These are phyloP conservation scores for Erethizon dorsatum DNA, from an alignment of 2,797 vertebrate genomes.

Conservation along the genomic window DNA sequence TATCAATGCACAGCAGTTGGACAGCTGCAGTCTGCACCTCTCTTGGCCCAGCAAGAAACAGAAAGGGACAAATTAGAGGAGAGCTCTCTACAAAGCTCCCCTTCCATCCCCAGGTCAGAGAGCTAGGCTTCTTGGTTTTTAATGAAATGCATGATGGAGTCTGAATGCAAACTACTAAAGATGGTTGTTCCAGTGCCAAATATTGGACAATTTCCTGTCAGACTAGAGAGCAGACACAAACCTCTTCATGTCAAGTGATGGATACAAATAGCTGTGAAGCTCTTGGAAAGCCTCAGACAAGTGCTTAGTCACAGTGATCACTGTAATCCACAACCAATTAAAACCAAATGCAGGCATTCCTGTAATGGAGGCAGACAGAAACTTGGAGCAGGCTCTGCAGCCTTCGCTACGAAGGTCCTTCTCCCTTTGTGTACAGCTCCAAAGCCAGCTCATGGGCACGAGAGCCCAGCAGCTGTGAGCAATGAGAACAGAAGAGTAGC, in stretches of 20 bases:
- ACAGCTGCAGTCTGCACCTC: not conserved
- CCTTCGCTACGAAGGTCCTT: not conserved
- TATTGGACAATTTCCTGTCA: constrained; percentile 43
- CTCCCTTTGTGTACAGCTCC: not conserved
- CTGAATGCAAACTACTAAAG: not conserved
- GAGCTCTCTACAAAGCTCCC: constrained; percentile 35
- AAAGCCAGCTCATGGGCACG: not conserved
- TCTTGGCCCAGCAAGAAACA: not conserved
- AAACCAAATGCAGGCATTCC: constrained; percentile 52
- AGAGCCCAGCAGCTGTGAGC: not conserved
- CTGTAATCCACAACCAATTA: constrained; percentile 44
- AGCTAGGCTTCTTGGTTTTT: not conserved
- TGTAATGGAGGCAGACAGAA: constrained; percentile 6
- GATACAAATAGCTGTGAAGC: constrained; percentile 7
- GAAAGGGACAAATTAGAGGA: not conserved
- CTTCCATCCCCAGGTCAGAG: constrained; percentile 3
- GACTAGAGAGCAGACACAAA: constrained; percentile 37
- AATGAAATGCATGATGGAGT: not conserved
- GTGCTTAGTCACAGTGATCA: constrained; percentile 58
- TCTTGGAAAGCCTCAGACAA: constrained; percentile 67
- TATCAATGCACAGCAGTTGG: not conserved
- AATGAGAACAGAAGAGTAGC: not conserved
- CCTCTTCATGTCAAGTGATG: constrained; percentile 55
- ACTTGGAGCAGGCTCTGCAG: not conserved
- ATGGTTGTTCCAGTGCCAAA: not conserved